Base-by-base conservation (phyloP, 2,113 vertebrate species). In the Tamias sibiricus region DNA sequence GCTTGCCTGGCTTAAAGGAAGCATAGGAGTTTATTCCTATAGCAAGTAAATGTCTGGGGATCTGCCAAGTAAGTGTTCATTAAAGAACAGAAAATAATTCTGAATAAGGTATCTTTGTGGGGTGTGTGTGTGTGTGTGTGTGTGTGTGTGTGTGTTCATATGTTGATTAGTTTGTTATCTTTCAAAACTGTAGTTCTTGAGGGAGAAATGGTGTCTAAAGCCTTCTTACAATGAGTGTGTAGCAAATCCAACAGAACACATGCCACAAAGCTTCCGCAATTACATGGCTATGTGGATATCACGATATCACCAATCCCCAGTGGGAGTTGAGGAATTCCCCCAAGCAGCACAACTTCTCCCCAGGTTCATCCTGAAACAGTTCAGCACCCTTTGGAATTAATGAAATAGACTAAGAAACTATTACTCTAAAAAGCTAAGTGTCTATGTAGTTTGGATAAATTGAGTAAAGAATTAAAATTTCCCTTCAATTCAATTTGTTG, bases 381-480 rank as follows among this genome's bases (percentile, higher is more conserved):
- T 97, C 84, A 49, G 42, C 35, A 97, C 75, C 12, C 76, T 68
- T 91, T 62, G 62, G 81, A 97, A 90, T 94, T 97, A 97, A 97
- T 97, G 96, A 97, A 97, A 95, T 92, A 83, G 91, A 64, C 94
- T 92, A 90, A 96, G 74, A 95, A 96, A 92, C 95, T 44, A 94
- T 94, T 95, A 95, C 87, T 97, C 75, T 80, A 66, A 92, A 91
- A 72, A 97, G 75, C 90, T 96, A 93, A 97, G 75, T 96, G 87
- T 97, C 94, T 95, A 87, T 72, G 90, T 80, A 91, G 74, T 95
- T 96, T 93, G 90, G 87, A 96, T 96, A 97, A 97, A 97, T 95
- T 92, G 40, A 89, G 75, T 97, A 97, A 97, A 97, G 89, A 97
- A 97, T 96, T 93, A 96, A 96, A 96, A 95, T 94, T 80, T 81